Percentiles rank a stretch among this genome's conserved stretches.
Conservation (phyloP, 2,888 invertebrate genomes). For the Diarsia rubi region DNA sequence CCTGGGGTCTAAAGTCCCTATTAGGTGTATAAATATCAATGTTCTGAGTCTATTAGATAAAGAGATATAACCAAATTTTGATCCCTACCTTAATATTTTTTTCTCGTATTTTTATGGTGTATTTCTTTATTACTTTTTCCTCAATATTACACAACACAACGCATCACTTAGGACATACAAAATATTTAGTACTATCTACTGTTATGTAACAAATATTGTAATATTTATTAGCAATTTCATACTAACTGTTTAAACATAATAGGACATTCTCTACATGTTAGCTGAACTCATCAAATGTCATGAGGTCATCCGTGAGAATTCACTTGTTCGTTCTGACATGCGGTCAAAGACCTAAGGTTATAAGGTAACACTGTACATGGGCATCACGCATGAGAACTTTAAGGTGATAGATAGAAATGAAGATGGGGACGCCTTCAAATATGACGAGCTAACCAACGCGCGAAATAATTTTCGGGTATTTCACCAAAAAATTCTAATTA, state of each 20-base stretch:
- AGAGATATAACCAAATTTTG: too few relatives aligned
- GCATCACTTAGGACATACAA: neutral
- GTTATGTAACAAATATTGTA: conserved; percentile 29
- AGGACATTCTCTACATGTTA: conserved; percentile 33
- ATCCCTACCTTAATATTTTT: too few relatives aligned
- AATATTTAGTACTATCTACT: neutral
- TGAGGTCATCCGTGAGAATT: conserved; percentile 49
- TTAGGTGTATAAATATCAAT: too few relatives aligned
- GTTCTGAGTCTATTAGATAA: too few relatives aligned
- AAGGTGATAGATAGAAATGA: neutral
- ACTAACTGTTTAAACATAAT: conserved; percentile 25
- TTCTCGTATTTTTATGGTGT: too few relatives aligned
- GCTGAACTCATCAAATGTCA: conserved; percentile 50
- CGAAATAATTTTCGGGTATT: too few relatives aligned
- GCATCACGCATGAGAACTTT: neutral
- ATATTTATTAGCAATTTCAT: conserved; percentile 43
- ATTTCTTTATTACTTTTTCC: neutral
- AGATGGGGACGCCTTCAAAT: too few relatives aligned
- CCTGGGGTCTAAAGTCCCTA: too few relatives aligned
- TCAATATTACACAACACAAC: neutral
- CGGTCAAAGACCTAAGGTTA: conserved; percentile 38
- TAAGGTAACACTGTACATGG: neutral
- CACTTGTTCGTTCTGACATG: conserved; percentile 25
- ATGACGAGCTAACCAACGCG: too few relatives aligned
- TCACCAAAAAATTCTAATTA: too few relatives aligned